phyloP scores from a whole-genome alignment of 1,140 invertebrate species.

The Steinernema feltiae region DNA sequence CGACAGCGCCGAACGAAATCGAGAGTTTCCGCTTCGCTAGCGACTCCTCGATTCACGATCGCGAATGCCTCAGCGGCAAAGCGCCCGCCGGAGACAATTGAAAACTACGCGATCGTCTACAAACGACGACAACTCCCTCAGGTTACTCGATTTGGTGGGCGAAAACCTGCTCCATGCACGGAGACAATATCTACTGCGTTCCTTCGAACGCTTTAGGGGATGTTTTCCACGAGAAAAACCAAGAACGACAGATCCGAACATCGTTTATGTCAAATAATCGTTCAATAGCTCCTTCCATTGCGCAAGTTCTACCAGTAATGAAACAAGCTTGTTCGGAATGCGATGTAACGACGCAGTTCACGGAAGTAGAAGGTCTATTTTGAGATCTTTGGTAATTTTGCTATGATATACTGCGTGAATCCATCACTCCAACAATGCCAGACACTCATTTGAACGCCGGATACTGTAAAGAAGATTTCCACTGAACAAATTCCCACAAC shows the following conservation, averaged over 20 bases:
- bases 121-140: background rate
- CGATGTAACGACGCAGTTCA: background rate
- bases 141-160: conserved; percentile 2
- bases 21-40: conserved; percentile 2
- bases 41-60: background rate
- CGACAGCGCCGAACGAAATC: background rate
- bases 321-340: background rate
- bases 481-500: no score
- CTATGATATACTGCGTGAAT: no score
- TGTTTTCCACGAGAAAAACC: conserved; percentile 9
- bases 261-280: background rate
- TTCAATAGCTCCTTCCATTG: background rate
- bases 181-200: background rate
- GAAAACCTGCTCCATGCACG: background rate
- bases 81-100: background rate
- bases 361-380: no score
- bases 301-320: background rate
- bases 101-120: background rate
- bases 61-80: background rate
- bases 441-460: no score
- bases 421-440: no score
- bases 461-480: no score
- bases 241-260: background rate
- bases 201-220: background rate
- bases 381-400: no score